Percentiles rank a stretch among this genome's conserved stretches.
These are phyloP conservation scores for Scortum barcoo DNA, from an alignment of 2,113 vertebrate species.

Conservation along the genomic window DNA sequence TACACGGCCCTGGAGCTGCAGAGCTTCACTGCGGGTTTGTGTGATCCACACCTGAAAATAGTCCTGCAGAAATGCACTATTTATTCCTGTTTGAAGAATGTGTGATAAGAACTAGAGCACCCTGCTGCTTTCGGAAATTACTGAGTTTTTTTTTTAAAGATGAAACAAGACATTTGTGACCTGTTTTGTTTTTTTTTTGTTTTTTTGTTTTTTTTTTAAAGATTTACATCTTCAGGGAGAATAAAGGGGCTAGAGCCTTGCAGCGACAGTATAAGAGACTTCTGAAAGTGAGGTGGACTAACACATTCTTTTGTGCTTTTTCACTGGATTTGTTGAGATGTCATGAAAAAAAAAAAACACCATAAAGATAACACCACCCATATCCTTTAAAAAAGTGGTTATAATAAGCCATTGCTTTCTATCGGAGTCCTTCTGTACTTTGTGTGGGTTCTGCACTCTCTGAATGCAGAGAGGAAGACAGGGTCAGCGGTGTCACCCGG, in stretches of 20 bases:
- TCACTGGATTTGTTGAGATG: slow-evolving; percentile 35
- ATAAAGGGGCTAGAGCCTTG: not conserved
- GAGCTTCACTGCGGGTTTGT: slow-evolving; percentile 8
- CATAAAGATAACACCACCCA: not conserved
- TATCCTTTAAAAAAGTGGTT: slow-evolving; percentile 4
- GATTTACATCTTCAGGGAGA: not conserved
- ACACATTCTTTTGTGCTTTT: not conserved
- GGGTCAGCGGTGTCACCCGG: slow-evolving; percentile 49
- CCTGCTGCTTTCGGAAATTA: not conserved
- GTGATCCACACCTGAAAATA: slow-evolving; percentile 32
- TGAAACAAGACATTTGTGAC: not conserved
- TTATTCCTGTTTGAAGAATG: not conserved
- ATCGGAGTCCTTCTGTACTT: not conserved
- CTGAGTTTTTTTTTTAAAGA: not conserved
- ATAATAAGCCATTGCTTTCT: not conserved
- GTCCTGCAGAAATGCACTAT: not conserved
- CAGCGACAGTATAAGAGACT: not conserved
- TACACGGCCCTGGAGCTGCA: not conserved
- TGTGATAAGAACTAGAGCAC: not conserved
- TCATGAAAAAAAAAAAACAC: slow-evolving; percentile 2
- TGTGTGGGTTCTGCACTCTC: slow-evolving; percentile 37
- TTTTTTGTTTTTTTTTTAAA: slow-evolving; percentile 15
- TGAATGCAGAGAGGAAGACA: slow-evolving; percentile 32
- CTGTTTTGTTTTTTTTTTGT: slow-evolving; percentile 5
- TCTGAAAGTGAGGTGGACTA: slow-evolving; percentile 1